These are phyloP conservation scores for Apodemia hepburni DNA, from an alignment of 2,888 invertebrate genomes.

Conservation along the genomic window DNA sequence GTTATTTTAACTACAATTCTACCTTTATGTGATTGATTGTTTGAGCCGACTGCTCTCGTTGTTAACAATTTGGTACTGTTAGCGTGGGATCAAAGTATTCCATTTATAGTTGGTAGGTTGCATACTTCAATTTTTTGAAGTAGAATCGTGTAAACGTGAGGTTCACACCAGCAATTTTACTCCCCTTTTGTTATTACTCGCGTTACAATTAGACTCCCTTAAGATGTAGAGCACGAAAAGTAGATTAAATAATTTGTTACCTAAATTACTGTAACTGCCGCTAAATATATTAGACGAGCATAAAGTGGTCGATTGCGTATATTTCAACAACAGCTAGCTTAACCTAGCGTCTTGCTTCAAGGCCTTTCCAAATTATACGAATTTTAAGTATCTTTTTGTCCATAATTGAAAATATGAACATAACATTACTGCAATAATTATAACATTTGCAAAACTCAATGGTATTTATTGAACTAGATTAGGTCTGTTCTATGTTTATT, in stretches of 20 bases:
- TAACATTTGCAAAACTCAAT: too few relatives aligned
- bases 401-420: not conserved
- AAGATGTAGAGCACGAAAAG: constrained; percentile 51
- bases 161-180: constrained; percentile 54
- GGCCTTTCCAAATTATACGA: not conserved
- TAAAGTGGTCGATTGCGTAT: constrained; percentile 1
- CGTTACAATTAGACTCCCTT: constrained; percentile 39
- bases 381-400: not conserved
- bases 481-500: too few relatives aligned
- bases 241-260: constrained; percentile 53
- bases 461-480: too few relatives aligned
- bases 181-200: constrained; percentile 51
- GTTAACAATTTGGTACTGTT: constrained; percentile 58
- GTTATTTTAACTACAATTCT: constrained; percentile 21
- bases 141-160: constrained; percentile 66
- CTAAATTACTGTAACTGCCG: constrained; percentile 54
- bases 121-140: constrained; percentile 66
- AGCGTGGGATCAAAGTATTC: constrained; percentile 61
- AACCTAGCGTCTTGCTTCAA: not conserved
- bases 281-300: constrained; percentile 9
- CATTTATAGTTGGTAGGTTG: constrained; percentile 69
- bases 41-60: constrained; percentile 49
- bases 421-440: too few relatives aligned
- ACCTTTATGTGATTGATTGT: constrained; percentile 38
- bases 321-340: not conserved